A percentile compares a stretch with the other conserved stretches of the same genome.
These are phyloP conservation scores for Litocranius walleri DNA, from an alignment of 2,113 vertebrate species.

Conservation along the genomic window DNA sequence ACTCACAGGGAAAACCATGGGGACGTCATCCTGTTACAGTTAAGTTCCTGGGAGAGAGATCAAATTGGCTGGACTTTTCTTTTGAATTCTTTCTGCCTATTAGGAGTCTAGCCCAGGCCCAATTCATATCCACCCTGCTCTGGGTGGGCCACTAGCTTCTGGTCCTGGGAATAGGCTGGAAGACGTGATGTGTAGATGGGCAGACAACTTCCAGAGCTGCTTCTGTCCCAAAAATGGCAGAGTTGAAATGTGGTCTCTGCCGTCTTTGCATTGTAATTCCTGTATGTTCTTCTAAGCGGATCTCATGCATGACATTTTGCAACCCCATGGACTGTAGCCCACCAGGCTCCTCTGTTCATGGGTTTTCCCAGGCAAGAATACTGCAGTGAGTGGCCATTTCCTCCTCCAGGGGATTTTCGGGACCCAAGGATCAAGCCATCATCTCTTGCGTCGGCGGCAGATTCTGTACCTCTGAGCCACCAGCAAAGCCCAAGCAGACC, in stretches of 20 bases:
- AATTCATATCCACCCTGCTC: not conserved
- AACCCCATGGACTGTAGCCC: not conserved
- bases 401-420: not conserved
- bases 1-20: too few species aligned
- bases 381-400: not conserved
- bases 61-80: not conserved
- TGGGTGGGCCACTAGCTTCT: too few species aligned
- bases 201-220: too few species aligned
- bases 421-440: not conserved
- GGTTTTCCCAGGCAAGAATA: not conserved
- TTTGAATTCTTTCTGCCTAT: not conserved
- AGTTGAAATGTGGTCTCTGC: not conserved
- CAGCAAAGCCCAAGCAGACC: not conserved
- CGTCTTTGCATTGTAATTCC: not conserved
- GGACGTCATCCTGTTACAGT: fast-evolving
- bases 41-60: not conserved
- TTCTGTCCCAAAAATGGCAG: not conserved
- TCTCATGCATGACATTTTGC: not conserved
- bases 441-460: not conserved
- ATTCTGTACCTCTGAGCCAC: not conserved
- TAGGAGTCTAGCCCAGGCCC: not conserved
- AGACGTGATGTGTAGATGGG: not conserved
- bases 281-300: not conserved
- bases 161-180: not conserved
- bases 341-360: not conserved